Percentiles rank a stretch among this genome's conserved stretches.
phyloP scores from a whole-genome alignment of 2,113 vertebrate species.

The Rhea pennata region DNA sequence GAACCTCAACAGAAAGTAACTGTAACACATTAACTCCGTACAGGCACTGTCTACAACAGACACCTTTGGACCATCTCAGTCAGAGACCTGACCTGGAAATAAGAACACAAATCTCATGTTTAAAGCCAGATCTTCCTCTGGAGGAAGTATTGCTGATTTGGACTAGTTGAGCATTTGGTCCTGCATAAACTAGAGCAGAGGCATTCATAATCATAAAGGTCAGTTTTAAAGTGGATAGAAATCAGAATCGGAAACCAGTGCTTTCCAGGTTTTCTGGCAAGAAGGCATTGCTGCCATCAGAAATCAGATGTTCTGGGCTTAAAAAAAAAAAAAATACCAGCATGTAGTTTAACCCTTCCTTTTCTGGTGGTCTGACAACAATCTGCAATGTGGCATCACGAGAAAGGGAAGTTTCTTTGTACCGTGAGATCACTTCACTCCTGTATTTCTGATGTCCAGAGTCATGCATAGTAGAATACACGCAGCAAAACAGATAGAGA shows the following conservation, averaged over 20 bases:
- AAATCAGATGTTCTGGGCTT: neutral
- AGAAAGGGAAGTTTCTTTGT: neutral
- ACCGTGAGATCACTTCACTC: neutral
- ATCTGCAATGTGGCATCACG: neutral
- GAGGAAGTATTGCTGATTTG: neutral
- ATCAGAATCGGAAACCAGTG: neutral
- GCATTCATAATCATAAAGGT: neutral
- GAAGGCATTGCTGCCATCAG: neutral
- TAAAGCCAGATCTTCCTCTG: neutral
- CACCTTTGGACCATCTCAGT: neutral
- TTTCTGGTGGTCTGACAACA: neutral
- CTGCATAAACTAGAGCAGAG: neutral
- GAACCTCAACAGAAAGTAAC: neutral
- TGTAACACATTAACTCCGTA: neutral
- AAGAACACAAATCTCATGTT: neutral
- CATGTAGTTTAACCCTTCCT: neutral
- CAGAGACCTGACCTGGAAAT: neutral
- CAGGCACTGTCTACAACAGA: neutral
- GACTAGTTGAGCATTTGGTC: neutral
- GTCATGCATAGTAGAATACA: neutral
- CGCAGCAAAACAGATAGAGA: neutral
- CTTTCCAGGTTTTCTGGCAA: neutral
- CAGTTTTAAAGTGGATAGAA: neutral
- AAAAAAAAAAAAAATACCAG: neutral
- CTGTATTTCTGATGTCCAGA: neutral